Percentiles rank a stretch among this genome's conserved stretches.
These are phyloP conservation scores for Peromyscus leucopus DNA, from an alignment of 2,113 vertebrate genomes.

Conservation along the genomic window DNA sequence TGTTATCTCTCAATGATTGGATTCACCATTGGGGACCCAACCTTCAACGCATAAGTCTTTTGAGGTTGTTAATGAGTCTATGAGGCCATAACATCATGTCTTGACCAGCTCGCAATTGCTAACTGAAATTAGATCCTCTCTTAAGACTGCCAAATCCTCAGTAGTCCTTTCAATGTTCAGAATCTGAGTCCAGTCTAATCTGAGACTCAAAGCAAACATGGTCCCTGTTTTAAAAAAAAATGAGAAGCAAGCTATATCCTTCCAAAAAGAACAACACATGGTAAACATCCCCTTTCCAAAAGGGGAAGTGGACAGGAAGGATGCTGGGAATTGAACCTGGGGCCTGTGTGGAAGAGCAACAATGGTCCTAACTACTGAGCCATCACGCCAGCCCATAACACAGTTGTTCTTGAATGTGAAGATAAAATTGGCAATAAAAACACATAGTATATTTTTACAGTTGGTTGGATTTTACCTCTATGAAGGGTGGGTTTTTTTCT, in stretches of 20 bases:
- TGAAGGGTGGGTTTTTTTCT: background rate
- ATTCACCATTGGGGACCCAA: background rate
- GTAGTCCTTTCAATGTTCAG: background rate
- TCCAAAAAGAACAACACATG: background rate
- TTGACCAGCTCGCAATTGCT: background rate
- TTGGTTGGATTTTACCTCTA: background rate
- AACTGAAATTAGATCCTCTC: background rate
- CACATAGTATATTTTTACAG: background rate
- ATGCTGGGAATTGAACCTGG: background rate
- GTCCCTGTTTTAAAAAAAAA: background rate
- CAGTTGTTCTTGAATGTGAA: constrained; percentile 3
- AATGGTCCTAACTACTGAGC: background rate
- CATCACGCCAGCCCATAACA: background rate
- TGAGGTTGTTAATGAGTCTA: background rate
- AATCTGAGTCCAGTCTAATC: background rate
- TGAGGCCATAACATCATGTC: background rate
- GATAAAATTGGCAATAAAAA: background rate
- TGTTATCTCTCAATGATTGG: background rate
- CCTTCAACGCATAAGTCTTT: background rate
- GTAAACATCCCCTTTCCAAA: background rate
- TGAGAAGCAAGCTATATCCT: background rate
- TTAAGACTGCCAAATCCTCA: background rate
- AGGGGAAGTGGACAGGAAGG: background rate
- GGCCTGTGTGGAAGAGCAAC: background rate
- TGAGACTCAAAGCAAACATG: background rate